phyloP scores from a whole-genome alignment of 1,140 invertebrate genomes.

The Drosophila hydei region DNA sequence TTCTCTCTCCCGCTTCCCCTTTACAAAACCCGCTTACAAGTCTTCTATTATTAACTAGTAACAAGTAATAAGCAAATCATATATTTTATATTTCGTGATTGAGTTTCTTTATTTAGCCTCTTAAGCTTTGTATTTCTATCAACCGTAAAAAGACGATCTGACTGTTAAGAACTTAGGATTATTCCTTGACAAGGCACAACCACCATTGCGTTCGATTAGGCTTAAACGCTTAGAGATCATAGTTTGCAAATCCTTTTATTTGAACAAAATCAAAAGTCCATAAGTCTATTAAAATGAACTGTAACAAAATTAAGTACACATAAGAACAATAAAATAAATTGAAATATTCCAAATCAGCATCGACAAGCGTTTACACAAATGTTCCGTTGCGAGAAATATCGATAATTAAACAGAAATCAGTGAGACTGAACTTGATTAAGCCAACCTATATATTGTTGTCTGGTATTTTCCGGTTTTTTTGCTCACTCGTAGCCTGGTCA shows the following conservation, averaged over 20 bases:
- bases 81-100: neutral
- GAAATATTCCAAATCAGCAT: slow-evolving; percentile 29
- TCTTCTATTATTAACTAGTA: slow-evolving; percentile 57
- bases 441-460: too few species aligned
- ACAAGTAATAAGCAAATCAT: slow-evolving; percentile 13
- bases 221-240: slow-evolving; percentile 40
- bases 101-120: slow-evolving; percentile 19
- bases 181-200: slow-evolving; percentile 63
- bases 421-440: neutral
- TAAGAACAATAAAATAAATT: slow-evolving; percentile 51
- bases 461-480: neutral
- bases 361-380: neutral
- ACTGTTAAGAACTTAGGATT: slow-evolving; percentile 44
- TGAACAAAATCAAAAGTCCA: slow-evolving; percentile 45
- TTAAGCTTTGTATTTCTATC: slow-evolving; percentile 27
- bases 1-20: neutral
- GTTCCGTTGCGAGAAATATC: neutral
- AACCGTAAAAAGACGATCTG: slow-evolving; percentile 57
- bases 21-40: slow-evolving; percentile 49
- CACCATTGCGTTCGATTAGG: slow-evolving; percentile 61
- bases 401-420: neutral
- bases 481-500: neutral
- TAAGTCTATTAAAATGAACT: slow-evolving; percentile 32
- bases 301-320: slow-evolving; percentile 32
- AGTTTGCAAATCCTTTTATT: slow-evolving; percentile 37